phyloP scores from a whole-genome alignment of 2,888 invertebrate genomes.

The Glaucopsyche alexis region DNA sequence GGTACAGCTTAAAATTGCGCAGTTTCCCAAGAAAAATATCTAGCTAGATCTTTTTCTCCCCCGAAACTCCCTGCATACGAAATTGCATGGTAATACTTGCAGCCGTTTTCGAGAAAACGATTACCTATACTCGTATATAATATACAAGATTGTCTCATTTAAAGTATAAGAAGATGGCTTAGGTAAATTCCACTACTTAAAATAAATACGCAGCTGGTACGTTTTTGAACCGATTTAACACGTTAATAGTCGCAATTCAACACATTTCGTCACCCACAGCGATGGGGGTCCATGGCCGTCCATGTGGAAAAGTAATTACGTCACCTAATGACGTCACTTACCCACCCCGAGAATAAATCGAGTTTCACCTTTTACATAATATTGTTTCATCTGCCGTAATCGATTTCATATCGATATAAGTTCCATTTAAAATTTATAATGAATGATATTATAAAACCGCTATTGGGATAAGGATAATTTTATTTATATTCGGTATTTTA shows the following conservation, averaged over 20 bases:
- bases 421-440: not conserved
- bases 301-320: conserved; percentile 78
- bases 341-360: conserved; percentile 65
- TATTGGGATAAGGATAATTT: too few species aligned
- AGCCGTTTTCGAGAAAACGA: too few species aligned
- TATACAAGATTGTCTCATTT: too few species aligned
- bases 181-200: not conserved
- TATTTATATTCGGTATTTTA: too few species aligned
- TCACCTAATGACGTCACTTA: conserved; percentile 74
- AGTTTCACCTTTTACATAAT: conserved; percentile 56
- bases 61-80: too few species aligned
- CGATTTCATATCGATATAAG: not conserved
- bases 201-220: conserved; percentile 34
- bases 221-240: conserved; percentile 72
- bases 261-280: conserved; percentile 58
- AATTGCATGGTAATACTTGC: too few species aligned
- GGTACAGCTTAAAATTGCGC: too few species aligned
- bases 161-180: too few species aligned
- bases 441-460: too few species aligned
- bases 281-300: conserved; percentile 59
- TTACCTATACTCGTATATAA: too few species aligned
- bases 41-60: too few species aligned
- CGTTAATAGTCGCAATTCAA: conserved; percentile 70
- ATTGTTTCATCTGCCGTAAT: conserved; percentile 30
- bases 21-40: too few species aligned